Evolutionary conservation across 2,888 invertebrate species (phyloP).

Genomic region (Lutraria lutraria): DNA sequence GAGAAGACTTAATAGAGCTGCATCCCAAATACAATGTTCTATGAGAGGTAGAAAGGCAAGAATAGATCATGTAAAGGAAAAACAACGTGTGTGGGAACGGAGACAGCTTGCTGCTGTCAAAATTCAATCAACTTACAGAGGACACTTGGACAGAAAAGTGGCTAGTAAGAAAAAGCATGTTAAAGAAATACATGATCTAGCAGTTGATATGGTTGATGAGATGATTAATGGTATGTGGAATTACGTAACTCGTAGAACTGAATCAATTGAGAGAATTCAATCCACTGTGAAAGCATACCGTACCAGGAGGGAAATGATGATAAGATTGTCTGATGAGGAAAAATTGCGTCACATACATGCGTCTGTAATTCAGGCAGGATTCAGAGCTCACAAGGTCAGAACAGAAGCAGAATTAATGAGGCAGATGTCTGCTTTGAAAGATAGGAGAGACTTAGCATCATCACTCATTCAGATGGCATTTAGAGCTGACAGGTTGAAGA

Average conservation of each 20-base stretch:
- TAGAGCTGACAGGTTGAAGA: conserved; percentile 22
- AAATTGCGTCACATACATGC: conserved; percentile 16
- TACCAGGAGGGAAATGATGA: conserved; percentile 41
- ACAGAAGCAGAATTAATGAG: not conserved
- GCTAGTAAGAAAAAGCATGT: conserved; percentile 42
- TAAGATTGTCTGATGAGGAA: conserved; percentile 41
- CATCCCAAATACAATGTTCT: conserved; percentile 40
- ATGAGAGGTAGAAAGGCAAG: conserved; percentile 43
- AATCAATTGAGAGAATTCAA: conserved; percentile 55
- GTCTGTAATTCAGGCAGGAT: conserved; percentile 29
- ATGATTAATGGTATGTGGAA: conserved; percentile 47
- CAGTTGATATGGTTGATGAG: conserved; percentile 50
- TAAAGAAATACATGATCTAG: conserved; percentile 41
- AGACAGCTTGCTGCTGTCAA: conserved; percentile 41
- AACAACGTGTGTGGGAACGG: conserved; percentile 15
- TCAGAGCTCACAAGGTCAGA: conserved; percentile 22
- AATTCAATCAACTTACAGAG: conserved; percentile 65
- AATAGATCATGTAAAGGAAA: not conserved
- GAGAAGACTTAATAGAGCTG: conserved; percentile 41
- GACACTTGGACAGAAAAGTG: conserved; percentile 48
- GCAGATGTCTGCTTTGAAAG: not conserved
- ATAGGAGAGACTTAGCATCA: not conserved
- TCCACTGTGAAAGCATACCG: conserved; percentile 50
- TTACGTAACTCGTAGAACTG: conserved; percentile 46
- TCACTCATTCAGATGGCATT: not conserved